phyloP scores from a whole-genome alignment of 2,888 invertebrate genomes.

The Ormyrus nitidulus region DNA sequence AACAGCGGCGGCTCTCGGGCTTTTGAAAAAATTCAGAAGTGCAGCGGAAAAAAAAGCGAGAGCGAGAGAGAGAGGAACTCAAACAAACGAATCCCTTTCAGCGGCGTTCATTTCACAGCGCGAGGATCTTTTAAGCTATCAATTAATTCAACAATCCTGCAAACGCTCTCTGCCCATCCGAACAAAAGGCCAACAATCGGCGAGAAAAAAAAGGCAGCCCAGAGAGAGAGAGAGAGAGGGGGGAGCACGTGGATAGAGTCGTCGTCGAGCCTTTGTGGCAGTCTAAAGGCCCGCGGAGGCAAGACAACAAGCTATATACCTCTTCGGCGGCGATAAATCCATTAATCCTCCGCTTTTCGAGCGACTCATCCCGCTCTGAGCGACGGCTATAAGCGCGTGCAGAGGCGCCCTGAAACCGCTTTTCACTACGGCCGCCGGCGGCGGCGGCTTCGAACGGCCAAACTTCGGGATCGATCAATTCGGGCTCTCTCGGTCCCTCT shows the following conservation, averaged over 20 bases:
- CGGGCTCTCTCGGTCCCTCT: too few species aligned
- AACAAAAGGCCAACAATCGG: conserved; percentile 27
- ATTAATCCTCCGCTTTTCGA: conserved; percentile 45
- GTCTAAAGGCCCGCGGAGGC: conserved; percentile 11
- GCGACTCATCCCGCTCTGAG: conserved; percentile 28
- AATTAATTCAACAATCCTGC: conserved; percentile 39
- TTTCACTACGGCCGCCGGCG: background rate
- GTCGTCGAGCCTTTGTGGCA: conserved; percentile 3
- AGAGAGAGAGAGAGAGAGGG: background rate
- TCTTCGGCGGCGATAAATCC: conserved; percentile 38
- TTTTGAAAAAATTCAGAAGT: too few species aligned
- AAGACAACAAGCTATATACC: conserved; percentile 28
- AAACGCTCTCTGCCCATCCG: background rate
- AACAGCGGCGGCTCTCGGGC: background rate
- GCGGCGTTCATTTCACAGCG: background rate
- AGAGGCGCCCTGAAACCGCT: background rate
- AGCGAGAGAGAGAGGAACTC: background rate
- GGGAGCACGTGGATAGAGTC: background rate
- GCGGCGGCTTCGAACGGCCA: too few species aligned
- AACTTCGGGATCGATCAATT: background rate
- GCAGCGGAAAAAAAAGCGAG: background rate
- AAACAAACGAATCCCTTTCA: conserved; percentile 6
- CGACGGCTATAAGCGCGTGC: conserved; percentile 2
- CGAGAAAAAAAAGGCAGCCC: background rate
- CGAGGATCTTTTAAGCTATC: conserved; percentile 11